A percentile compares a stretch with the other conserved stretches of the same genome.
phyloP scores from a whole-genome alignment of 2,888 invertebrate genomes.

The Caprella mutica region DNA sequence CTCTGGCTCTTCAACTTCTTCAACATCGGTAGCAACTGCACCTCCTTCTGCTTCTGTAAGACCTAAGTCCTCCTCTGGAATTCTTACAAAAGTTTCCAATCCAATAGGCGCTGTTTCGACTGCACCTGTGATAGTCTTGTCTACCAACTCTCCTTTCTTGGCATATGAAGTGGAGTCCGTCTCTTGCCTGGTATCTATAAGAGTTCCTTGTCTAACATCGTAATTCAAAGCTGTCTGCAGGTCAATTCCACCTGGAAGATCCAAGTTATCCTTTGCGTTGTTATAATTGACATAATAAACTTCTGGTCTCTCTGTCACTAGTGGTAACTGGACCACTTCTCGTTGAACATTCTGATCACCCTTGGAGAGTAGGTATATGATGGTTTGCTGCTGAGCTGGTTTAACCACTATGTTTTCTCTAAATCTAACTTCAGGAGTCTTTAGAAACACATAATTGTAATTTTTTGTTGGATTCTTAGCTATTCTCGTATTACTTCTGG shows the following conservation, averaged over 20 bases:
- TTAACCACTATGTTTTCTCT: neutral
- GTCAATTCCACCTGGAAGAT: constrained; percentile 6
- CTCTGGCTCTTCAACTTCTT: no score
- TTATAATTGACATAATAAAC: constrained; percentile 8
- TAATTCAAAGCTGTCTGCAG: neutral
- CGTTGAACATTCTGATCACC: constrained; percentile 1
- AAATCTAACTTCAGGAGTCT: neutral
- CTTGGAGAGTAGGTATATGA: neutral
- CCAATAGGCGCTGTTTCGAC: no score
- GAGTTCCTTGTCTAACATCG: no score
- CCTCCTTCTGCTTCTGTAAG: no score
- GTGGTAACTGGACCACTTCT: constrained; percentile 1
- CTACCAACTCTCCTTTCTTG: no score
- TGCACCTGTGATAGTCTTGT: no score
- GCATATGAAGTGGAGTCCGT: no score
- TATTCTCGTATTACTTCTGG: neutral
- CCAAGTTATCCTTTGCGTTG: neutral
- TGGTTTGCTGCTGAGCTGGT: neutral
- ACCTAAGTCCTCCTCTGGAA: no score
- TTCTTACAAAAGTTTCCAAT: no score
- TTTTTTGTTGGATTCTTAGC: neutral
- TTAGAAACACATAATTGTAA: constrained; percentile 2
- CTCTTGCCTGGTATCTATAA: no score
- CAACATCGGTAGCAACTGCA: no score
- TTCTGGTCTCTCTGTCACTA: neutral